Evolutionary conservation across 2,888 invertebrate genomes (phyloP).

Genomic region (Xestia rhomboidea): DNA sequence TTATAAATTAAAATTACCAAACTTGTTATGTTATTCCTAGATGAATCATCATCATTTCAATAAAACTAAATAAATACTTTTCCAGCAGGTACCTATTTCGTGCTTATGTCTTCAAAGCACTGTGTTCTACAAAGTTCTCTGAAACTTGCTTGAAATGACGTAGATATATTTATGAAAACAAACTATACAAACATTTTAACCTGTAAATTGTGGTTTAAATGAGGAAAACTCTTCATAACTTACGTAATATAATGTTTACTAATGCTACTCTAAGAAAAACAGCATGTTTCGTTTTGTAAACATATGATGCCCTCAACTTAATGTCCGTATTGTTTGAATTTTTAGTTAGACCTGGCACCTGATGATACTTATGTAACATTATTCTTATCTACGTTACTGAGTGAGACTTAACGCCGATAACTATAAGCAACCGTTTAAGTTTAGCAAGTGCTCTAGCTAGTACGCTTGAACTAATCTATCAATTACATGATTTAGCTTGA

Average conservation of each 20-base stretch:
- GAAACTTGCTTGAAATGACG: slow-evolving; percentile 12
- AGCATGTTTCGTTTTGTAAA: slow-evolving; percentile 29
- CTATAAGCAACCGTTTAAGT: slow-evolving; percentile 8
- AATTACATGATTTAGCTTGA: slow-evolving; percentile 32
- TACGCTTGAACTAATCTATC: slow-evolving; percentile 35
- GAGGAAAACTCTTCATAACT: slow-evolving; percentile 16
- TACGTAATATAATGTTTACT: slow-evolving; percentile 27
- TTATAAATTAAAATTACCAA: background rate
- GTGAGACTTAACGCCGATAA: background rate
- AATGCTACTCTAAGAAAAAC: background rate
- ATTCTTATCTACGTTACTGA: background rate
- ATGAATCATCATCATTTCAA: slow-evolving; percentile 33
- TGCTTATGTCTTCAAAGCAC: background rate
- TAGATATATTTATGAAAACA: slow-evolving; percentile 3
- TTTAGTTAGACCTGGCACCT: background rate
- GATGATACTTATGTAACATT: background rate
- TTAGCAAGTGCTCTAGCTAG: slow-evolving; percentile 27
- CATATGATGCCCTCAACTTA: slow-evolving; percentile 6
- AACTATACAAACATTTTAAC: background rate
- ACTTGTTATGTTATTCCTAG: slow-evolving; percentile 7
- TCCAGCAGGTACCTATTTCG: background rate
- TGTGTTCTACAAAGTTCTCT: slow-evolving; percentile 4
- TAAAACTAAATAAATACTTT: slow-evolving; percentile 24
- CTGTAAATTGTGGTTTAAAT: slow-evolving; percentile 14
- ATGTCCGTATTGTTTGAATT: background rate